Base-by-base conservation (phyloP, 2,888 invertebrate species). In the Dusona sp. region DNA sequence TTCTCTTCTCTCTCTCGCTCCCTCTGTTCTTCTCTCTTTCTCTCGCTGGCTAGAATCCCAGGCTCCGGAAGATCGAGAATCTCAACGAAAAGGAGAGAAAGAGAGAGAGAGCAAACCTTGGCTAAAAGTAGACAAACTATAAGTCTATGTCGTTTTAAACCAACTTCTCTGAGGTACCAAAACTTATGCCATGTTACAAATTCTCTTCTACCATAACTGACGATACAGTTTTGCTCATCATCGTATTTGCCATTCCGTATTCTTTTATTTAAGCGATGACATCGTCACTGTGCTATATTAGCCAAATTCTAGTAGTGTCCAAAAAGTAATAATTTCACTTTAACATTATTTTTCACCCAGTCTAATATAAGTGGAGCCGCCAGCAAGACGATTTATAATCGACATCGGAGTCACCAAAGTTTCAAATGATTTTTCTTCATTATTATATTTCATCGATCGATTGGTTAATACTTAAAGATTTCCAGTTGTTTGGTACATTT, bases 41-140 rank as follows among this genome's bases (percentile, higher is more conserved):
- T 75, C 65, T 82, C 79, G 90, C 90, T 92, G 92, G 92, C 92
- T 90, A 89, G 88, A 87, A 89, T 91, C 92, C 92, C 92, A 92
- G 92, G 89, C 90, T 89, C 87, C 88, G 85, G 88, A 86, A 84
- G 64, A 51, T 65, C 79, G 81, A 42, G 80, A 57, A 54, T 16
- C 72, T 61, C 54, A 54, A 79, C 78, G 79, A 61, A 75, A 78
- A 78, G 54, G 68, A 87, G 83, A 79, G 83, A 68, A 81, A 75
- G 65, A 57, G 77, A 74, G 72, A 65, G 64, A 72, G 89, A 91
- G 87, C 88, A 88, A 91, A 92, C 92, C 92, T 93, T 92, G 92
- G 93, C 94, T 94, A 94, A 94, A 94, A 94, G 93, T 94, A 94
- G 93, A 92, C 90, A 89, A 89, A 82, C 84, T 61, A 78, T 82